These are phyloP conservation scores for Arnoldichthys spilopterus DNA, from an alignment of 2,797 vertebrate genomes.

Conservation along the genomic window DNA sequence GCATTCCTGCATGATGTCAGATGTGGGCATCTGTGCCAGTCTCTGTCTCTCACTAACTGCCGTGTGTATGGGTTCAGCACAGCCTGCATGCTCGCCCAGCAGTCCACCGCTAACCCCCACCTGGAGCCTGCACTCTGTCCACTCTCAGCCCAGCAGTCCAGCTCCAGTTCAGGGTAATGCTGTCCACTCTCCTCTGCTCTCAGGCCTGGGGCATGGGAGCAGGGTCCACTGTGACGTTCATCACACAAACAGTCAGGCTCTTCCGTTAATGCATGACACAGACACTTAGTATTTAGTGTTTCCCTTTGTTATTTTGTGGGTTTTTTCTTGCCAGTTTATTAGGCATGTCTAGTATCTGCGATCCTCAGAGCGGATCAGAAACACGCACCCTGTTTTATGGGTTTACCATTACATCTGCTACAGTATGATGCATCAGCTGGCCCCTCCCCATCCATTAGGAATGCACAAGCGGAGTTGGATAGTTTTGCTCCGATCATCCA, in stretches of 20 bases:
- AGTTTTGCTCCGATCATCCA: too few species aligned
- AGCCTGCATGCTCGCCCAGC: slow-evolving; percentile 30
- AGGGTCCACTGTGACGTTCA: slow-evolving; percentile 14
- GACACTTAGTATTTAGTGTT: not conserved
- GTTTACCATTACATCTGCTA: not conserved
- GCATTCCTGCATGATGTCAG: slow-evolving; percentile 52
- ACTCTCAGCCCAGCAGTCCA: slow-evolving; percentile 23
- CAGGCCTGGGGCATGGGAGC: slow-evolving; percentile 30
- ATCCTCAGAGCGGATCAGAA: not conserved
- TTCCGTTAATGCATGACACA: slow-evolving; percentile 11
- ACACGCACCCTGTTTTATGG: not conserved
- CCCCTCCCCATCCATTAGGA: not conserved
- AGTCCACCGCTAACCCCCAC: slow-evolving; percentile 43
- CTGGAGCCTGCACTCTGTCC: slow-evolving; percentile 33
- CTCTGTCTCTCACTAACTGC: slow-evolving; percentile 55
- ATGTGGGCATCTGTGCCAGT: slow-evolving; percentile 35
- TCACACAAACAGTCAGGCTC: slow-evolving; percentile 1
- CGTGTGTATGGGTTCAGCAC: slow-evolving; percentile 40
- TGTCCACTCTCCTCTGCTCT: slow-evolving; percentile 13
- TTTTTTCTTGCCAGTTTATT: not conserved
- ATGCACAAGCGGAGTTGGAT: too few species aligned
- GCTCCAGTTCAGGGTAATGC: slow-evolving; percentile 2
- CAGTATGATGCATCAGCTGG: not conserved
- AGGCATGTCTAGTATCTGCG: not conserved
- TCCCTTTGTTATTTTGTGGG: not conserved